phyloP scores from a whole-genome alignment of 2,888 invertebrate genomes.

The Yponomeuta malinellus region DNA sequence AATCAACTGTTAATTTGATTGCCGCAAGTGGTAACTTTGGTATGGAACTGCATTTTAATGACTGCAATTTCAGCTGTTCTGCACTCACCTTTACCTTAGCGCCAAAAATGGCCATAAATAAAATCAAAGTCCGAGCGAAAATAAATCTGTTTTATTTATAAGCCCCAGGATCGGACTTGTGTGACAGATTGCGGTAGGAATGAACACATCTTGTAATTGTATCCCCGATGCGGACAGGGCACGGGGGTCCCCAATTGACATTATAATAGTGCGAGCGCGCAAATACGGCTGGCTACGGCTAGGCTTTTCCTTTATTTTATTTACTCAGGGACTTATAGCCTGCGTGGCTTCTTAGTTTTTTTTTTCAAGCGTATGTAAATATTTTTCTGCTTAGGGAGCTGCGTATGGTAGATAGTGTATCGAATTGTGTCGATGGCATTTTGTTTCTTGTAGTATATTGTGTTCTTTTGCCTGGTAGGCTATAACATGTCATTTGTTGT shows the following conservation, averaged over 20 bases:
- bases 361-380: neutral
- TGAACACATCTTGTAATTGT: slow-evolving; percentile 70
- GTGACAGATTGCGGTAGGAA: slow-evolving; percentile 62
- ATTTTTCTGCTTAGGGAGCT: slow-evolving; percentile 8
- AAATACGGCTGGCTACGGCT: slow-evolving; percentile 17
- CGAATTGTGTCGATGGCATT: slow-evolving; percentile 9
- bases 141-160: slow-evolving; percentile 66
- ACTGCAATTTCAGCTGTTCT: neutral
- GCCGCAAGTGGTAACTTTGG: no score
- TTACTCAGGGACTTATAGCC: slow-evolving; percentile 5
- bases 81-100: slow-evolving; percentile 21
- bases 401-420: slow-evolving; percentile 1
- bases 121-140: slow-evolving; percentile 32
- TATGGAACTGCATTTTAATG: neutral
- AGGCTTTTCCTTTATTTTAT: slow-evolving; percentile 1
- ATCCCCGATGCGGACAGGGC: slow-evolving; percentile 35
- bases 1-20: no score
- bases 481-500: neutral
- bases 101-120: slow-evolving; percentile 67
- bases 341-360: neutral
- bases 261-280: slow-evolving; percentile 51
- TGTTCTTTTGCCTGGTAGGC: no score
- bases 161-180: slow-evolving; percentile 31
- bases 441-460: neutral
- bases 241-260: slow-evolving; percentile 61